phyloP scores from a whole-genome alignment of 2,797 vertebrate species.

The Steatocranus sp. region DNA sequence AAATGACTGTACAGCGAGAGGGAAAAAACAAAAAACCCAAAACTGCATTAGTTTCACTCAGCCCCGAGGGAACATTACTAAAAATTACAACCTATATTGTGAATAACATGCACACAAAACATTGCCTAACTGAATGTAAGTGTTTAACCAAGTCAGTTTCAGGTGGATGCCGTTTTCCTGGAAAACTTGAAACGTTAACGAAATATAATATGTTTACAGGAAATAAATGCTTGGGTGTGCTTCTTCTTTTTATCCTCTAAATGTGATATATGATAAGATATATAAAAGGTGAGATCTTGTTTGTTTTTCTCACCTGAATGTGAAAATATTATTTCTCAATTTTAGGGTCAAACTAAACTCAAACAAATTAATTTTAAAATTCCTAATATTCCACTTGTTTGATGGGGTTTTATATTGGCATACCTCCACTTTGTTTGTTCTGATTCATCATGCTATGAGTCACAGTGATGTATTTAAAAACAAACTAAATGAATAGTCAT shows the following conservation, averaged over 20 bases:
- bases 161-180: accelerated
- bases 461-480: constrained; percentile 13
- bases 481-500: neutral
- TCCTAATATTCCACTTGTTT: neutral
- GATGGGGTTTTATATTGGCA: neutral
- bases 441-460: constrained; percentile 30
- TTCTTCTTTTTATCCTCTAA: neutral
- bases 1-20: neutral
- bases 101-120: neutral
- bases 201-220: neutral
- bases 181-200: neutral
- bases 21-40: neutral
- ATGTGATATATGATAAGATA: neutral
- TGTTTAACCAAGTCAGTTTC: neutral
- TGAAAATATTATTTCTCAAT: neutral
- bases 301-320: neutral
- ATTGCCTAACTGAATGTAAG: neutral
- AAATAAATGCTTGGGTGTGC: neutral
- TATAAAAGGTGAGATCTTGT: neutral
- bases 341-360: neutral
- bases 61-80: neutral
- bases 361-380: neutral
- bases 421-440: neutral
- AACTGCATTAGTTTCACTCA: neutral
- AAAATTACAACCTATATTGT: neutral